Evolutionary conservation across 37 sponge, comb jelly and placozoan species (phyloP).

Genomic region (Crambe crambe): DNA sequence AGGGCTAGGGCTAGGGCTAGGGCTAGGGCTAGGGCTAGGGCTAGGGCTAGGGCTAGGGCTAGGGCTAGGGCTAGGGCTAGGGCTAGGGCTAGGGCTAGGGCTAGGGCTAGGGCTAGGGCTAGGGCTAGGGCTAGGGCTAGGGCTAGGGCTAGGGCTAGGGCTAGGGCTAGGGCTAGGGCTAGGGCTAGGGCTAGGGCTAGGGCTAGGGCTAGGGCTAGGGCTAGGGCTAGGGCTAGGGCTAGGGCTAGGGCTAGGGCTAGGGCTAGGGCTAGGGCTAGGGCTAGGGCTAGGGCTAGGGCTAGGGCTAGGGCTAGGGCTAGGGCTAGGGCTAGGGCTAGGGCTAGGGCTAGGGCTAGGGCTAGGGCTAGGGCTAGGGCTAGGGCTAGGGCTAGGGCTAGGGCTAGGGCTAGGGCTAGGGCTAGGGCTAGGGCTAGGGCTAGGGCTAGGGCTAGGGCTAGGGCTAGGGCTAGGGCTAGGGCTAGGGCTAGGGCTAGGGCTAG

Average conservation of each 20-base stretch:
- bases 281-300: constrained; percentile 1
- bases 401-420: constrained; percentile 1
- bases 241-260: constrained; percentile 1
- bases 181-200: constrained; percentile 1
- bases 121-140: constrained; percentile 1
- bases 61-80: constrained; percentile 1
- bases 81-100: constrained; percentile 1
- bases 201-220: constrained; percentile 1
- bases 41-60: constrained; percentile 1
- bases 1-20: constrained; percentile 1
- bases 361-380: constrained; percentile 1
- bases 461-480: constrained; percentile 1
- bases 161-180: constrained; percentile 1
- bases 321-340: constrained; percentile 1
- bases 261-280: constrained; percentile 1
- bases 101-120: constrained; percentile 1
- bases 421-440: constrained; percentile 1
- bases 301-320: constrained; percentile 1
- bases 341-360: constrained; percentile 1
- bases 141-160: constrained; percentile 1
- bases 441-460: constrained; percentile 1
- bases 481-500: constrained; percentile 1
- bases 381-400: constrained; percentile 1
- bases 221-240: constrained; percentile 1
- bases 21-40: constrained; percentile 1